Evolutionary conservation across 1,140 invertebrate genomes (phyloP), one percentile per base, ranked within the genome.

Genomic region (Rhagoletis pomonella): DNA sequence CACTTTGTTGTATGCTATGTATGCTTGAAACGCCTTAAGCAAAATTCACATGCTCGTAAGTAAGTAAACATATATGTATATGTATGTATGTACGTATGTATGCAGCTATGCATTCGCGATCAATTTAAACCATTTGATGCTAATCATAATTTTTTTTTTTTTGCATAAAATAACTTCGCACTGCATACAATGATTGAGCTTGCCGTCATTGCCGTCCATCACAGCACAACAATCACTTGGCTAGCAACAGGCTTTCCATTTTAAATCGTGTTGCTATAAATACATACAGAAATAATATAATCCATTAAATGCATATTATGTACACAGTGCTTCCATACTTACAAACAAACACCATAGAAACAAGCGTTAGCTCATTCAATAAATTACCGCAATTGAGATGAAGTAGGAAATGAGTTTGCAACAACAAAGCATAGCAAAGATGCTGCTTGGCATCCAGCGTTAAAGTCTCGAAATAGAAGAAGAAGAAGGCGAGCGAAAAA

Each of bases 351-450:
- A 29, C 29, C 29, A 29, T 29, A 29, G 29, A 29, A 0, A 29
- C 29, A 29, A 29, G 29, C 29, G 0, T 12, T 7, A 39, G 64
- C 69, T 17, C 69, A 73, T 73, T 73, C 44, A 19, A 73, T 42
- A 73, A 73, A 73, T 73, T 73, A n/a, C 69, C 69, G 69, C 69
- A 73, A 73, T 73, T 73, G 69, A 47, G 42, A 73, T 73, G 42
- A 73, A 73, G 14, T 73, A 73, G 69, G 69, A 73, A 73, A 73
- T 73, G 17, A 47, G 44, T 50, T 73, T 44, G 69, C 12, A 47
- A 47, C 69, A 73, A 73, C n/a, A 19, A 50, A 50, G 39, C 50
- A 10, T 55, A 62, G n/a, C 69, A 50, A 73, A 50, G 69, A 7
- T 14, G 42, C 12, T 17, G 14, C 42, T 6, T 14, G 17, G 14